Percentiles rank a stretch among this genome's conserved stretches.
These are phyloP conservation scores for Notarius quadriscutis DNA, from an alignment of 2,113 vertebrate species.

Conservation along the genomic window DNA sequence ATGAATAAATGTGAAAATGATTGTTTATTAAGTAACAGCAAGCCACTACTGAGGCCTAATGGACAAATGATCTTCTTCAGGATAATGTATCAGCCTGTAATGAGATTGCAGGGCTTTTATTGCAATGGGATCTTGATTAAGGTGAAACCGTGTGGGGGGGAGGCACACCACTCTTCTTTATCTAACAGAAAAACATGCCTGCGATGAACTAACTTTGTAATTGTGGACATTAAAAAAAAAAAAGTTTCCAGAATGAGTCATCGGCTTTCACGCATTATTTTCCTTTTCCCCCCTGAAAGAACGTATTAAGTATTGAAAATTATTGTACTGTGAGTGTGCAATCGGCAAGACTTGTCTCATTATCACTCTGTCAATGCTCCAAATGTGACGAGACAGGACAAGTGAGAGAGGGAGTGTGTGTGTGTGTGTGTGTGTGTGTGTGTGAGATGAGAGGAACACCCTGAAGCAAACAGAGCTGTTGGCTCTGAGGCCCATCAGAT, in stretches of 20 bases:
- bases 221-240: slow-evolving; percentile 7
- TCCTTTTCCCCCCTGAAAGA: not conserved
- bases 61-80: slow-evolving; percentile 12
- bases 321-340: slow-evolving; percentile 43
- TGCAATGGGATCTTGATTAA: slow-evolving; percentile 37
- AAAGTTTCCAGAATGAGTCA: slow-evolving; percentile 1
- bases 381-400: slow-evolving; percentile 24
- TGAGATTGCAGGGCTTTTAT: slow-evolving; percentile 26
- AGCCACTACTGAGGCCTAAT: not conserved
- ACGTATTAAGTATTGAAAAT: slow-evolving; percentile 41
- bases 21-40: slow-evolving; percentile 3
- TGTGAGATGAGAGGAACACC: slow-evolving; percentile 42
- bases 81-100: not conserved
- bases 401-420: slow-evolving; percentile 13
- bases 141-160: slow-evolving; percentile 9
- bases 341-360: slow-evolving; percentile 45
- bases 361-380: slow-evolving; percentile 51
- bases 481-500: slow-evolving; percentile 44
- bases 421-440: slow-evolving; percentile 30
- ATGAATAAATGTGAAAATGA: slow-evolving; percentile 12
- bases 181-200: not conserved
- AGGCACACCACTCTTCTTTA: no score
- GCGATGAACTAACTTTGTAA: slow-evolving; percentile 8
- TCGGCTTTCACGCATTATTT: not conserved
- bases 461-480: slow-evolving; percentile 46